Evolutionary conservation across 2,888 invertebrate genomes (phyloP).

Genomic region (Ellobium chinense): DNA sequence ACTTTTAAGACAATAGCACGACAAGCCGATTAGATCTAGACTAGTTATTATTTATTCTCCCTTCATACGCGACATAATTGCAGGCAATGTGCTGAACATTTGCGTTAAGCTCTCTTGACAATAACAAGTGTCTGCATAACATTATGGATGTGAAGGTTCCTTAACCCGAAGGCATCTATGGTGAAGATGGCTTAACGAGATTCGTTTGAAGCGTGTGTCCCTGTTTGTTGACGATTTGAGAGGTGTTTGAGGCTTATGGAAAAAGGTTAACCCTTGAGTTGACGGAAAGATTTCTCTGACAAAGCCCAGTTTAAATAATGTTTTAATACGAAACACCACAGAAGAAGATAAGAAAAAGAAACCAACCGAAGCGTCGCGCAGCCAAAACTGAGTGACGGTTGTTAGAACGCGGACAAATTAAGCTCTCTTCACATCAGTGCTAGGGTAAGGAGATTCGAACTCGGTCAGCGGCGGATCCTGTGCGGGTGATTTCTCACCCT

Average conservation of each 20-base stretch:
- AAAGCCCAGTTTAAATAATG: background rate
- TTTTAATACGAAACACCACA: background rate
- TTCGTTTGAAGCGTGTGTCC: constrained; percentile 9
- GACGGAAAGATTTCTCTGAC: background rate
- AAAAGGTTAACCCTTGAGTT: background rate
- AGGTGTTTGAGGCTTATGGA: constrained; percentile 1
- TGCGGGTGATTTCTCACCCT: no score
- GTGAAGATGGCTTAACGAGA: background rate
- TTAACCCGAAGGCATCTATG: background rate
- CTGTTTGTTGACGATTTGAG: background rate
- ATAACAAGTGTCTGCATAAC: no score
- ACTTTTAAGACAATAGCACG: no score
- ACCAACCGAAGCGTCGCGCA: background rate
- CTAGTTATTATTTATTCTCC: no score
- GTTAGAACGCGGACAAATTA: background rate
- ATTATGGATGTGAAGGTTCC: no score
- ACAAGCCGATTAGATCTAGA: no score
- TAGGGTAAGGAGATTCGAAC: no score
- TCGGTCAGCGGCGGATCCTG: no score
- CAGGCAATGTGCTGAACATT: no score
- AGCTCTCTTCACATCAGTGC: background rate
- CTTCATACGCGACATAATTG: no score
- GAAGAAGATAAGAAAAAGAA: background rate
- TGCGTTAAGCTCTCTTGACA: no score
- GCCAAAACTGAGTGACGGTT: background rate